A percentile compares a stretch with the other conserved stretches of the same genome.
Evolutionary conservation across 2,888 invertebrate species (phyloP).

Genomic region (Macaria notata): DNA sequence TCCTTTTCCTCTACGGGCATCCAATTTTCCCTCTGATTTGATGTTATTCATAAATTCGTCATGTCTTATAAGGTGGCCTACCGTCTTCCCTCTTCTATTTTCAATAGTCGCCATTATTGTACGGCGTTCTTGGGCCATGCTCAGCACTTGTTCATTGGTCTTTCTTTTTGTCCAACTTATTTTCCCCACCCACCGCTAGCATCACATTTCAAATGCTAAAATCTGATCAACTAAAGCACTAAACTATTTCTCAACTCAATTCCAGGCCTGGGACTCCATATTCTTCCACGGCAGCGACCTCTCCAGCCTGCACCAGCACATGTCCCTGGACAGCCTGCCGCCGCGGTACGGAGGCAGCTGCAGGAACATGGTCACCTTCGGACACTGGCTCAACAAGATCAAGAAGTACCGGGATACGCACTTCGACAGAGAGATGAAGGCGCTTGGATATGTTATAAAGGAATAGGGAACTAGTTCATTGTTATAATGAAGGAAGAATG

Average conservation of each 20-base stretch:
- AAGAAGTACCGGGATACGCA: conserved; percentile 69
- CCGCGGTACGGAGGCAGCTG: conserved; percentile 70
- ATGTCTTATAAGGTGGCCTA: no score
- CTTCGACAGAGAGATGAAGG: conserved; percentile 84
- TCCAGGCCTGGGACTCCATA: conserved; percentile 75
- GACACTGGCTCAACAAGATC: conserved; percentile 81
- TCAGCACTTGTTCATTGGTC: no score
- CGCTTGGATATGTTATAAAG: conserved; percentile 84
- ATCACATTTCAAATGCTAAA: no score
- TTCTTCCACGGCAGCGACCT: conserved; percentile 68
- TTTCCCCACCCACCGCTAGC: no score
- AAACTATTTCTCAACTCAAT: not conserved
- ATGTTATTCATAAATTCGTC: no score
- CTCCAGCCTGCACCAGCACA: conserved; percentile 63
- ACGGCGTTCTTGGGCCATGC: no score
- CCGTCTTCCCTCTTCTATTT: no score
- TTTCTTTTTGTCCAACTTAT: no score
- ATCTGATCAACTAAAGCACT: not conserved
- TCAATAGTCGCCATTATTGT: no score
- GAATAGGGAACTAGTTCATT: conserved; percentile 35
- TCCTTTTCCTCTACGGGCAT: no score
- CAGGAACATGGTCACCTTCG: conserved; percentile 80
- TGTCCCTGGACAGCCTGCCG: conserved; percentile 57
- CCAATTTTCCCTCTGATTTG: no score
- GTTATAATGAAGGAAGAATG: not conserved